Evolutionary conservation across 2,888 invertebrate species (phyloP), one percentile per base, ranked within the genome.

Genomic region (Ephialtes manifestator): DNA sequence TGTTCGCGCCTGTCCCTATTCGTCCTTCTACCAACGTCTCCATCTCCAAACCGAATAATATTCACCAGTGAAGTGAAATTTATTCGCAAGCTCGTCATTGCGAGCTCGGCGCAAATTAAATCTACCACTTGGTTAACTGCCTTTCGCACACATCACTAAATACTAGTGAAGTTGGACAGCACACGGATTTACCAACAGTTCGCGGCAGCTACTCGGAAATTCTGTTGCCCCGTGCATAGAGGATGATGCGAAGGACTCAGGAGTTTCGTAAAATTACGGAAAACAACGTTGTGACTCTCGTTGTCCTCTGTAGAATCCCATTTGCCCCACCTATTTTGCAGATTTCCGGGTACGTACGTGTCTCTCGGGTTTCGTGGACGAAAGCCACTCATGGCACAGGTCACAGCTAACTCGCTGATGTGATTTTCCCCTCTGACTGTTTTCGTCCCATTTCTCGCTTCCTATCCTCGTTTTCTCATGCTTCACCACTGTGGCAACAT

Each of bases 261-360:
- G 70, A 81, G 84, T 84, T 81, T 84, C 68, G 72, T 68, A 78
- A 84, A 85, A 85, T 82, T 82, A 82, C 78, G 65, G 81, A 79
- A 85, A 85, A 85, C 85, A 82, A 79, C 78, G 81, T 82, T 79
- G 70, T 55, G 77, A 68, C 81, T 79, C 74, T 48, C 78, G 74
- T 67, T 72, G 67, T 43, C 55, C 71, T 28, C 24, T 46, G 46
- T n/a, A 31, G 31, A 67, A 77, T 58, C 15, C 70, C 68, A 78
- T 65, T 71, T 71, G 53, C 51, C 31, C 7, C 53, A 74, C 55
- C 74, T 65, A 81, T 81, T 84, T 63, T 18, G 43, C 74, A 70
- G 67, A 81, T 85, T 81, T 81, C 74, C 46, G 68, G 46, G 43
- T 72, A 53, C 53, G 15, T 53, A 1, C 35, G 43, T 43, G 68